phyloP scores from a whole-genome alignment of 1,140 invertebrate genomes.

The Heliconius hermathena region DNA sequence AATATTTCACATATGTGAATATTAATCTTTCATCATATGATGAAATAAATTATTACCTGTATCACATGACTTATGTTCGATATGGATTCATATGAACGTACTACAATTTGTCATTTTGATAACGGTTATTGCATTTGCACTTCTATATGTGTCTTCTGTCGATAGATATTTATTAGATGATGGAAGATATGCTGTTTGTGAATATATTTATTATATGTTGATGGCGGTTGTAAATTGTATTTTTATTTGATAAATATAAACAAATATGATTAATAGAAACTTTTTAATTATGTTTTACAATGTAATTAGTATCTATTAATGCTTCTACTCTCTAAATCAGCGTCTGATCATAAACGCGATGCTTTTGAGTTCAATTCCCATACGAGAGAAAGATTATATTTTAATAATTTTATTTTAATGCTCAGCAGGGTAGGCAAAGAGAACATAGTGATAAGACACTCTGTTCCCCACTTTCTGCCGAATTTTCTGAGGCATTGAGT shows the following conservation, averaged over 20 bases:
- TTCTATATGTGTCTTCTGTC: background rate
- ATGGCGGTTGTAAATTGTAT: background rate
- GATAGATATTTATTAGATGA: background rate
- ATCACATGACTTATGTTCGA: background rate
- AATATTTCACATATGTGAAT: background rate
- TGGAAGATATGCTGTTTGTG: background rate
- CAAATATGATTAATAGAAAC: too few species aligned
- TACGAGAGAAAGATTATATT: too few species aligned
- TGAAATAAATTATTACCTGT: constrained; percentile 14
- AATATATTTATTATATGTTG: background rate
- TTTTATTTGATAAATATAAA: background rate
- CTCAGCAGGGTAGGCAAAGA: too few species aligned
- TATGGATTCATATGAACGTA: background rate
- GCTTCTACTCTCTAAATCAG: too few species aligned
- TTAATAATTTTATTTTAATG: too few species aligned
- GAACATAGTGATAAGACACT: too few species aligned
- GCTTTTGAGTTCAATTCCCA: too few species aligned
- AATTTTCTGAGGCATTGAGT: too few species aligned
- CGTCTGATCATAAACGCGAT: too few species aligned
- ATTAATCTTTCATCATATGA: background rate
- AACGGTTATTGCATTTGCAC: constrained; percentile 12
- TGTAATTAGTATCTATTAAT: too few species aligned
- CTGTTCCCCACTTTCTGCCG: too few species aligned
- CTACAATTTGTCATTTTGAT: constrained; percentile 23
- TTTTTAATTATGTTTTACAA: too few species aligned